A percentile compares a stretch with the other conserved stretches of the same genome.
Evolutionary conservation across 1,140 invertebrate genomes (phyloP).

Genomic region (Conus ventricosus): DNA sequence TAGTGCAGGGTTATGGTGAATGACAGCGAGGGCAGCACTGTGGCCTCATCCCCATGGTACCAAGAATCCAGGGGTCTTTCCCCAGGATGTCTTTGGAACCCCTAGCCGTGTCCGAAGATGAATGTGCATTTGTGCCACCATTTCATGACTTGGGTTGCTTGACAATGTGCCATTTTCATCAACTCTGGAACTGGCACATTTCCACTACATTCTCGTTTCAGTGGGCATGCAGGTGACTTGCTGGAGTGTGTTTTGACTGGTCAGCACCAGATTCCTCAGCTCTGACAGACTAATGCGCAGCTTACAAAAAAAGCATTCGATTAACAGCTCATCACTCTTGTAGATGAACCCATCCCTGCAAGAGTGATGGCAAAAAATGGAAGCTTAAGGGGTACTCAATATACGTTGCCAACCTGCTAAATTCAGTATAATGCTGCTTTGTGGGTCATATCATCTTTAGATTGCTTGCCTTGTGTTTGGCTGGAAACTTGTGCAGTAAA

Average conservation of each 20-base stretch:
- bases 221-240: not conserved
- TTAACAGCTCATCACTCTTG: not conserved
- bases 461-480: not conserved
- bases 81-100: not conserved
- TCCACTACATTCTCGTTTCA: not conserved
- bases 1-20: not conserved
- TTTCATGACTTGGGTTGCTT: not conserved
- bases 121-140: not conserved
- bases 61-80: not conserved
- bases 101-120: no score
- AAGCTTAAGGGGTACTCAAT: not conserved
- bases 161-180: no score
- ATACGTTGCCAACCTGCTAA: slow-evolving; percentile 8
- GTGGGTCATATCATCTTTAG: not conserved
- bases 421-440: not conserved
- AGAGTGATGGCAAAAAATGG: slow-evolving; percentile 11
- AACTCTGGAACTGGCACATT: slow-evolving; percentile 2
- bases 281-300: not conserved
- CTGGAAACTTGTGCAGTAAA: not conserved
- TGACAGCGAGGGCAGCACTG: not conserved
- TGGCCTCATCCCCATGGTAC: not conserved
- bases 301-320: slow-evolving; percentile 21
- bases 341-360: slow-evolving; percentile 13
- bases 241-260: not conserved
- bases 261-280: not conserved